These are phyloP conservation scores for Amphipyra berbera DNA, from an alignment of 2,888 invertebrate species.

Conservation along the genomic window DNA sequence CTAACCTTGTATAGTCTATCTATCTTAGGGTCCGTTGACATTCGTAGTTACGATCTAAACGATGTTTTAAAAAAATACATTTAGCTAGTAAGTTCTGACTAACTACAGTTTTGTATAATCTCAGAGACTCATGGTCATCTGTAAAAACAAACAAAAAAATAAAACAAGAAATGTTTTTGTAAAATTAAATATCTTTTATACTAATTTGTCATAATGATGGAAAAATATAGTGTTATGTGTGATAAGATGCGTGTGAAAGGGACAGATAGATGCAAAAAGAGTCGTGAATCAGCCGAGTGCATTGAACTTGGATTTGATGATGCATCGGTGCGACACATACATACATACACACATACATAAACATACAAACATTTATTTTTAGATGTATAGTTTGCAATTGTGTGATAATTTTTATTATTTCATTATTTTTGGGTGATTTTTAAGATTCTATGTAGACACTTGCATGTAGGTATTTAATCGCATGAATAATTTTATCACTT, in stretches of 20 bases:
- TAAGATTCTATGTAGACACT: no score
- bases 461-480: no score
- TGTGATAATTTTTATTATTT: neutral
- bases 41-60: no score
- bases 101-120: conserved; percentile 14
- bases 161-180: conserved; percentile 16
- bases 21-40: no score
- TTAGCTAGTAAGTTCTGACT: no score
- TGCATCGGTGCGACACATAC: conserved; percentile 66
- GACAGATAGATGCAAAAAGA: conserved; percentile 69
- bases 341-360: conserved; percentile 46
- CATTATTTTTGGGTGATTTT: neutral
- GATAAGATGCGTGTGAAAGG: conserved; percentile 66
- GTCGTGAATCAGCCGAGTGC: conserved; percentile 75
- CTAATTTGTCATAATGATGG: conserved; percentile 46
- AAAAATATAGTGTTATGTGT: conserved; percentile 52
- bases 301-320: conserved; percentile 78
- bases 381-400: conserved; percentile 43
- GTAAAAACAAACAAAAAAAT: conserved; percentile 30
- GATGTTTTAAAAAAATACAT: no score
- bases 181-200: conserved; percentile 37
- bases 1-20: no score
- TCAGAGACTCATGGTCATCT: conserved; percentile 30
- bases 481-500: no score
- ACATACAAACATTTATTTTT: conserved; percentile 41